Percentiles rank a stretch among this genome's conserved stretches.
Evolutionary conservation across 2,888 invertebrate species (phyloP).

Genomic region (Drosophila picticornis): DNA sequence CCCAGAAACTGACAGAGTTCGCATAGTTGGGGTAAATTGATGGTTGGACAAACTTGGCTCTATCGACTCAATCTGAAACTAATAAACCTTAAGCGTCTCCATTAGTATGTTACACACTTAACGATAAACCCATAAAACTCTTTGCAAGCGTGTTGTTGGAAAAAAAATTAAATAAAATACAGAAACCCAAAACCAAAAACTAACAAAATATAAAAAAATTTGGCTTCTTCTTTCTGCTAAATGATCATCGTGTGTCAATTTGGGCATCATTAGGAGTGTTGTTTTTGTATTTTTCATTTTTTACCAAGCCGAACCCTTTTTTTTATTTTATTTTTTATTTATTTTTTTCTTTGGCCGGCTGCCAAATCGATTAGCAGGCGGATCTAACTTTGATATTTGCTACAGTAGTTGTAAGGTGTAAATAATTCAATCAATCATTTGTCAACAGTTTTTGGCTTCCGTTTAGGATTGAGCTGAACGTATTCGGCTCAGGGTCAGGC

Average conservation of each 20-base stretch:
- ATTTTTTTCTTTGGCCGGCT: constrained; percentile 38
- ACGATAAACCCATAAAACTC: background rate
- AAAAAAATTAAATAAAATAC: constrained; percentile 15
- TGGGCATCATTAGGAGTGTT: constrained; percentile 79
- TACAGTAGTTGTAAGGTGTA: constrained; percentile 76
- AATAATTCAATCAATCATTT: constrained; percentile 81
- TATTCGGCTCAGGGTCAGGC: constrained; percentile 67
- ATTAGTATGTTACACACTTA: background rate
- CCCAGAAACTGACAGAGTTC: background rate
- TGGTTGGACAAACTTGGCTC: background rate
- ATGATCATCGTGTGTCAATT: constrained; percentile 79
- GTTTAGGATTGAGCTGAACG: constrained; percentile 49
- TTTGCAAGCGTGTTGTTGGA: constrained; percentile 22
- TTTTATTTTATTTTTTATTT: constrained; percentile 24
- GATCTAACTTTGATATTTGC: constrained; percentile 77
- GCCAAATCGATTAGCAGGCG: constrained; percentile 80
- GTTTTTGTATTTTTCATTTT: constrained; percentile 21
- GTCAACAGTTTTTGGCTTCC: constrained; percentile 79
- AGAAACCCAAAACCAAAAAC: constrained; percentile 27
- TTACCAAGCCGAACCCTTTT: constrained; percentile 69
- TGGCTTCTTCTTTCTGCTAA: constrained; percentile 72
- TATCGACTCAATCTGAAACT: background rate
- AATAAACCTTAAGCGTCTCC: background rate
- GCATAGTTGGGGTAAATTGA: background rate
- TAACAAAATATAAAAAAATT: constrained; percentile 21